Evolutionary conservation across 2,797 vertebrate genomes (phyloP), one percentile per base, ranked within the genome.

Genomic region (Allobates femoralis): DNA sequence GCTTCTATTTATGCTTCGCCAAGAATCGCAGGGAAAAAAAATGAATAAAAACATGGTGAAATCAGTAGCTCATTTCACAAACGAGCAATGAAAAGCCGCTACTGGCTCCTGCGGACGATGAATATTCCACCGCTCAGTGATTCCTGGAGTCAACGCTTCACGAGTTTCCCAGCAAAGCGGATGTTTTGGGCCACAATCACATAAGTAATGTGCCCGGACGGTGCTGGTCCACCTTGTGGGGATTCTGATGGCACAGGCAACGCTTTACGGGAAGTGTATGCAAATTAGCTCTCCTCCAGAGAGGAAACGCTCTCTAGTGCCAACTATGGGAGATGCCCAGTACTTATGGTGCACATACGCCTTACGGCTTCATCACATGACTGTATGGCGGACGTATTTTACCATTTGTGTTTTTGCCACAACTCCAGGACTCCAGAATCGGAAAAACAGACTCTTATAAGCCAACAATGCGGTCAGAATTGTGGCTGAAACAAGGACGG

Each of bases 41-140:
- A 67, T 26, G 5, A 23, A 28, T 30, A 58, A 80, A 74, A 69
- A 66, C 69, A 86, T 81, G 41, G 85, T 81, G 56, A 79, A 81
- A 81, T 86, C 85, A 86, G 85, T 78, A 81, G 77, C 84, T 86
- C 26, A 66, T 37, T 80, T 81, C 84, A 74, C 37, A 74, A 53
- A 64, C 37, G n/a, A 75, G 78, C 85, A 75, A 86, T 86, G 85
- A 86, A 86, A 86, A 86, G 85, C 16, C 79, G 79, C 85, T 74
- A 81, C 28, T 76, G 21, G 71, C 19, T 79, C 79, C 85, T 82
- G 85, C 85, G 81, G 85, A 81, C 85, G 76, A 66, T 76, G 71
- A 86, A 81, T 76, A 81, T 86, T 76, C 69, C 58, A 41, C 46
- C 14, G 84, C 78, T 73, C 66, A 58, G 78, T 78, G 5, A 41